phyloP scores from a whole-genome alignment of 2,888 invertebrate genomes.

The Drosophila yooni region DNA sequence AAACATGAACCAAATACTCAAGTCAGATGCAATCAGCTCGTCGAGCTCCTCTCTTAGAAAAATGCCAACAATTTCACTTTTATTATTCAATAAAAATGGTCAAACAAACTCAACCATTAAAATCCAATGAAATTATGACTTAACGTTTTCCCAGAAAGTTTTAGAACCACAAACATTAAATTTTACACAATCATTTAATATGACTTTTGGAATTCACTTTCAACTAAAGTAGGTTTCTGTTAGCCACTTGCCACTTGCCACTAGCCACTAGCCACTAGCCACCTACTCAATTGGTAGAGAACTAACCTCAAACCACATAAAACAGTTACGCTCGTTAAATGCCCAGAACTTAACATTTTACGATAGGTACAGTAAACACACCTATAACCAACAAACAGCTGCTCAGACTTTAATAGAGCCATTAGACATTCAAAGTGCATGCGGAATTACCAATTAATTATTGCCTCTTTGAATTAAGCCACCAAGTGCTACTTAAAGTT shows the following conservation, averaged over 20 bases:
- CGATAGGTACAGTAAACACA: conserved; percentile 10
- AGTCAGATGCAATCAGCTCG: conserved; percentile 1
- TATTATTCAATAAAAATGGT: background rate
- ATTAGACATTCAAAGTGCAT: conserved; percentile 63
- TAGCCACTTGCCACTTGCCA: background rate
- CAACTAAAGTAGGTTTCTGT: background rate
- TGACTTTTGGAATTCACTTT: background rate
- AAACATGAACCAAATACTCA: conserved; percentile 4
- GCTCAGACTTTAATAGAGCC: conserved; percentile 35
- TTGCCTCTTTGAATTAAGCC: conserved; percentile 17
- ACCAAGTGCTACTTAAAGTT: conserved; percentile 53
- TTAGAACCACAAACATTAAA: background rate
- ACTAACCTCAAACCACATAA: conserved; percentile 9
- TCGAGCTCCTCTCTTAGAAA: background rate
- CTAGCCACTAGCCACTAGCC: background rate
- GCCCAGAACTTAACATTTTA: conserved; percentile 7
- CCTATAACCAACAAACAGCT: conserved; percentile 6
- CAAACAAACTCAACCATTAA: background rate
- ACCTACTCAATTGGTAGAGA: background rate
- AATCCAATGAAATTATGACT: background rate
- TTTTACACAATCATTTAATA: background rate
- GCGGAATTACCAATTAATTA: conserved; percentile 54
- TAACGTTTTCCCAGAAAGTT: background rate
- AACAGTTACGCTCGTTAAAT: conserved; percentile 12
- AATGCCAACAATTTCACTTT: background rate